phyloP scores from a whole-genome alignment of 1,140 invertebrate genomes.

The Bombus ignitus region DNA sequence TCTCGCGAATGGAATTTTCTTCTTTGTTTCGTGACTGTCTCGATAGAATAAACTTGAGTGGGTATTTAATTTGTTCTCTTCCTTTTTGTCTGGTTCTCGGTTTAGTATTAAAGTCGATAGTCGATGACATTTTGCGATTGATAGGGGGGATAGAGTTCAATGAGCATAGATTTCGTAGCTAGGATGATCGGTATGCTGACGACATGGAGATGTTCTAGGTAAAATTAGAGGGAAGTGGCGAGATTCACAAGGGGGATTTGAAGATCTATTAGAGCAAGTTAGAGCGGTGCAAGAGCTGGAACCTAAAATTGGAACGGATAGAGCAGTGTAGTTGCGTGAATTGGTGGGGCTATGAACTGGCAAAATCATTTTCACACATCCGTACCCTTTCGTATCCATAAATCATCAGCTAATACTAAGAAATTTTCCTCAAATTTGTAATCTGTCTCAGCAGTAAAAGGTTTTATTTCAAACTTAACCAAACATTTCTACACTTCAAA shows the following conservation, averaged over 20 bases:
- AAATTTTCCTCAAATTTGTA: background rate
- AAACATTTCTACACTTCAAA: background rate
- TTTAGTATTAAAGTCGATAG: too few species aligned
- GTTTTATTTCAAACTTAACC: background rate
- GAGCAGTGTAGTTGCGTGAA: background rate
- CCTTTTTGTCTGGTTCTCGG: too few species aligned
- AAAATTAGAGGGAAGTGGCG: slow-evolving; percentile 20
- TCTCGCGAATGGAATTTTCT: too few species aligned
- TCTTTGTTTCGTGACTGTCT: too few species aligned
- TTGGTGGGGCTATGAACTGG: background rate
- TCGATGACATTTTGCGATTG: background rate
- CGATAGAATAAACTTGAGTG: too few species aligned
- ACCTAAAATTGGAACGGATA: slow-evolving; percentile 31
- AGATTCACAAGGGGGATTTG: background rate
- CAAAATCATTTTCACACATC: background rate
- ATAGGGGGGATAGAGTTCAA: too few species aligned
- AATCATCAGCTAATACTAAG: background rate
- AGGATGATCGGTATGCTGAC: background rate
- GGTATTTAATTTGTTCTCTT: too few species aligned
- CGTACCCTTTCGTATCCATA: too few species aligned
- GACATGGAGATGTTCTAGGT: background rate
- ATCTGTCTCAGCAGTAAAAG: background rate
- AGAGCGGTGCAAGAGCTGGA: slow-evolving; percentile 22
- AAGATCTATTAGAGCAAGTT: slow-evolving; percentile 18
- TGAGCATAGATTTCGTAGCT: too few species aligned